A percentile compares a stretch with the other conserved stretches of the same genome.
These are phyloP conservation scores for Gymnoscopelus microlampas DNA, from an alignment of 2,797 vertebrate genomes.

Conservation along the genomic window DNA sequence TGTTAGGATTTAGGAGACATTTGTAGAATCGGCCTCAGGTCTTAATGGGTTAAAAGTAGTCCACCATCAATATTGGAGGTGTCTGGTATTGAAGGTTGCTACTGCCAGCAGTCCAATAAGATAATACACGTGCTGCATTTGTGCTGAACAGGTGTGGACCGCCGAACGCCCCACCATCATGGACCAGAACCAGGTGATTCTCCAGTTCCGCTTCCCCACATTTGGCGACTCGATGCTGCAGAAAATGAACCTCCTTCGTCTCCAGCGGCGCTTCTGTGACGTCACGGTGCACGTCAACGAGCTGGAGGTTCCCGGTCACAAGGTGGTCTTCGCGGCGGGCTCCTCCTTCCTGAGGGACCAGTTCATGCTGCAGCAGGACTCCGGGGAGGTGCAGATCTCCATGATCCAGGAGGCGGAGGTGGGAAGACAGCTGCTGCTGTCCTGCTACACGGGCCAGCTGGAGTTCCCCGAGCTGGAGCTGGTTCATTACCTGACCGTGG, in stretches of 20 bases:
- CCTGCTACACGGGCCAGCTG: constrained; percentile 95
- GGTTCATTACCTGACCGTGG: constrained; percentile 95
- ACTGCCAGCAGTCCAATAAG: background rate
- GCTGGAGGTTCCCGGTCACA: constrained; percentile 93
- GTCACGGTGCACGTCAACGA: constrained; percentile 95
- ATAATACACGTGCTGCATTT: constrained; percentile 24
- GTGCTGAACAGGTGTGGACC: constrained; percentile 37
- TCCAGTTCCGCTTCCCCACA: constrained; percentile 95
- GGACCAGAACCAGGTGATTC: constrained; percentile 93
- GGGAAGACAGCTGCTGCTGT: constrained; percentile 91
- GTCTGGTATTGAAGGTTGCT: too few species aligned
- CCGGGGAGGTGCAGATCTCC: constrained; percentile 86
- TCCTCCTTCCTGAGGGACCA: constrained; percentile 97
- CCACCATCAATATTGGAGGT: too few species aligned
- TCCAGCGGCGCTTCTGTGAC: constrained; percentile 97
- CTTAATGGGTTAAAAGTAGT: too few species aligned
- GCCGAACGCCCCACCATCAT: constrained; percentile 72
- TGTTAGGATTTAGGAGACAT: too few species aligned
- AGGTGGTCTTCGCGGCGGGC: constrained; percentile 96
- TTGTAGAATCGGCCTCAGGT: too few species aligned
- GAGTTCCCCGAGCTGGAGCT: constrained; percentile 96
- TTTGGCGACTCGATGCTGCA: constrained; percentile 94
- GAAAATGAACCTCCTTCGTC: constrained; percentile 95
- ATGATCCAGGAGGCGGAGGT: constrained; percentile 95
- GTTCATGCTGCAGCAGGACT: constrained; percentile 94